Conservation (phyloP, 2,113 vertebrate genomes). For the Condylura cristata region DNA sequence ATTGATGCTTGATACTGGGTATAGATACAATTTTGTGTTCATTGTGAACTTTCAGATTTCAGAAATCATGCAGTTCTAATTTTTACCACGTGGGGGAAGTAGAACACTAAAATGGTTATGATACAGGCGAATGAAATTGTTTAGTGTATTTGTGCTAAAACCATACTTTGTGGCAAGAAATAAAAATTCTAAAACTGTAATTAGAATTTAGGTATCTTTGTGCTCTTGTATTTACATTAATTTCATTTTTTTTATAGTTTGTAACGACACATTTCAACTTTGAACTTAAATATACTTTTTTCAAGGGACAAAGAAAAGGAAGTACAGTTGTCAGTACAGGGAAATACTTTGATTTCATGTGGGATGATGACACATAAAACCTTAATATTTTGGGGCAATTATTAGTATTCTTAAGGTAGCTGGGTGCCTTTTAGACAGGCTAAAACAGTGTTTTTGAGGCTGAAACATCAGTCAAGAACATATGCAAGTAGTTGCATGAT, state of each 20-base stretch:
- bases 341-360: constrained; percentile 9
- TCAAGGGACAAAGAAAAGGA: background rate
- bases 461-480: background rate
- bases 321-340: background rate
- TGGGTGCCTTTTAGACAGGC: too few relatives aligned
- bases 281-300: background rate
- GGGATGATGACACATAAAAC: background rate
- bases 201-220: constrained; percentile 29
- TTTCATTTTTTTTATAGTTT: background rate
- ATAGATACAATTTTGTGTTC: background rate
- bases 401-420: background rate
- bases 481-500: background rate
- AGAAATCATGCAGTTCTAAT: constrained; percentile 42
- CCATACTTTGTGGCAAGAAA: background rate
- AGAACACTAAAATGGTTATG: constrained; percentile 43
- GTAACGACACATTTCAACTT: background rate
- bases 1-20: background rate
- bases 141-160: background rate
- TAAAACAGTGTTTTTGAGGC: too few relatives aligned
- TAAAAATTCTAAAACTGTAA: background rate
- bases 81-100: constrained; percentile 62
- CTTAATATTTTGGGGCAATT: background rate
- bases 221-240: background rate
- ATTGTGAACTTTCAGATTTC: background rate
- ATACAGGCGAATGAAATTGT: background rate